phyloP scores from a whole-genome alignment of 1,140 invertebrate species.

The Drosophila mauritiana region DNA sequence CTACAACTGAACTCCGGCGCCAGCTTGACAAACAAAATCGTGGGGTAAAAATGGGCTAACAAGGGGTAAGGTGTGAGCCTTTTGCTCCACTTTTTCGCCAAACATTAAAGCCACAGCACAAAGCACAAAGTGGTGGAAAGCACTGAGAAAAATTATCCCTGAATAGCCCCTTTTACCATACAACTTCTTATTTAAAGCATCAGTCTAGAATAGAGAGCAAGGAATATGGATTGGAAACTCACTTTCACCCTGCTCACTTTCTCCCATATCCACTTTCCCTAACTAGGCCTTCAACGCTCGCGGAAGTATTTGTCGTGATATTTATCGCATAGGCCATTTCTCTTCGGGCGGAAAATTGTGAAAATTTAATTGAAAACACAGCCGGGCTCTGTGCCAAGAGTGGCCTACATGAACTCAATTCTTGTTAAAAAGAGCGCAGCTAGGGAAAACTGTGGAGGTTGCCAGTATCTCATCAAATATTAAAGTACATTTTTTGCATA shows the following conservation, averaged over 20 bases:
- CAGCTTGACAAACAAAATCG: conserved; percentile 33
- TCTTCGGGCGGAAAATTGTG: conserved; percentile 70
- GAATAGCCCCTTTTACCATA: too few relatives aligned
- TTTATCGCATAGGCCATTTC: conserved; percentile 78
- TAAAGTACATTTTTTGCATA: conserved; percentile 53
- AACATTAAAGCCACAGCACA: conserved; percentile 20
- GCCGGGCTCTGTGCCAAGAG: conserved; percentile 23
- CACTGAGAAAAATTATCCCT: too few relatives aligned
- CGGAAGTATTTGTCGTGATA: conserved; percentile 79
- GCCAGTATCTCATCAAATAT: conserved; percentile 64
- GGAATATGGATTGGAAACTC: background rate
- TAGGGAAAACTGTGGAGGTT: background rate
- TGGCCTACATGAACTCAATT: conserved; percentile 37
- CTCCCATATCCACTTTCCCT: background rate
- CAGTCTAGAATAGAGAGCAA: background rate
- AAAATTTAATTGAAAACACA: conserved; percentile 79
- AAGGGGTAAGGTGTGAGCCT: conserved; percentile 21
- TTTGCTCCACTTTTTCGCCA: conserved; percentile 44
- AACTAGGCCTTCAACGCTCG: conserved; percentile 39
- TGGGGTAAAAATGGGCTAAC: conserved; percentile 10
- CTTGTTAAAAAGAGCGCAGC: background rate
- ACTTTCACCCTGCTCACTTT: background rate
- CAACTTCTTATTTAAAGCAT: too few relatives aligned
- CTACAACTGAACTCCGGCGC: conserved; percentile 41
- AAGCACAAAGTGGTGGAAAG: conserved; percentile 7